These are phyloP conservation scores for Staurois parvus DNA, from an alignment of 2,797 vertebrate species.

Conservation along the genomic window DNA sequence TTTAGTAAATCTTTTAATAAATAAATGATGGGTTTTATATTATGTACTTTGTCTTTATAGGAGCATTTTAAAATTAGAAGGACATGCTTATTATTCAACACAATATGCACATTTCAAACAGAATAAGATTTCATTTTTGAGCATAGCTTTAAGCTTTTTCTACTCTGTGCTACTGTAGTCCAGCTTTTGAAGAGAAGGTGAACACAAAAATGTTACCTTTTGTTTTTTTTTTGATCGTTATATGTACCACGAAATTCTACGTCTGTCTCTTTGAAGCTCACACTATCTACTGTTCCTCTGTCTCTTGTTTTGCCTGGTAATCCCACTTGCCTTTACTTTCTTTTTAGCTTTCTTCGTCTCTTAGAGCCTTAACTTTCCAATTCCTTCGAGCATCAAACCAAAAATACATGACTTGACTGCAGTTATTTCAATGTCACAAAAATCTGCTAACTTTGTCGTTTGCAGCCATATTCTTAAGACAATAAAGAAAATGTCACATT, in stretches of 20 bases:
- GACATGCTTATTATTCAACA: conserved; percentile 66
- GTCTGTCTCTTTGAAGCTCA: conserved; percentile 64
- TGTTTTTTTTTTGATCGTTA: conserved; percentile 67
- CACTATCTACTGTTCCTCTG: conserved; percentile 58
- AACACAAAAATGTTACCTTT: conserved; percentile 69
- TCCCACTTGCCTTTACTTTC: conserved; percentile 63
- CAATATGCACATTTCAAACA: conserved; percentile 64
- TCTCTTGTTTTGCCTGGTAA: conserved; percentile 58
- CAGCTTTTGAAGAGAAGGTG: conserved; percentile 70
- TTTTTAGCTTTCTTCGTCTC: conserved; percentile 62
- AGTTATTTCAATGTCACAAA: conserved; percentile 70
- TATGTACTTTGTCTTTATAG: conserved; percentile 32
- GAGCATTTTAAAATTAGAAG: conserved; percentile 26
- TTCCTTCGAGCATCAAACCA: conserved; percentile 69
- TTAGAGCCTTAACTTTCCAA: conserved; percentile 63
- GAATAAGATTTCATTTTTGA: conserved; percentile 63
- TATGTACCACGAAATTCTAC: conserved; percentile 56
- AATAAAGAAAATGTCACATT: not conserved
- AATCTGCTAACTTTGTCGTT: conserved; percentile 53
- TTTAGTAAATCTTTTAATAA: conserved; percentile 31
- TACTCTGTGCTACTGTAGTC: conserved; percentile 57
- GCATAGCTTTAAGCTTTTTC: conserved; percentile 53
- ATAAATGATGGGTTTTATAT: conserved; percentile 24
- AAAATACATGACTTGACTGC: conserved; percentile 66
- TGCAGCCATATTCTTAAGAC: not conserved